Conservation (phyloP, 92 coral and sea anemone genomes). For the Zoanthus gigantus region DNA sequence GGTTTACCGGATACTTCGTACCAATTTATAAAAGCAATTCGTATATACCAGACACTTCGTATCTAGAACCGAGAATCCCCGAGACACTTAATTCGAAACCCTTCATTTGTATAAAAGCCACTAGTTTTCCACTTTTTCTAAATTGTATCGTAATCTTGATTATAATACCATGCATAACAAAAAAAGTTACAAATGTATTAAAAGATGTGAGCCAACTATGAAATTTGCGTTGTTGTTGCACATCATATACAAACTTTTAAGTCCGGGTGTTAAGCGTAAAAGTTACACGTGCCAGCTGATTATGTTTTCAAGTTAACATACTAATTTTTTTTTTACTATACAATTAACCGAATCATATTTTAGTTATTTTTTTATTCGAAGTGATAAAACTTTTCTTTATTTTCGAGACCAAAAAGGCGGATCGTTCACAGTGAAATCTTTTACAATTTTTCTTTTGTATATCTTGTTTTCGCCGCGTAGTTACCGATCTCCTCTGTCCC, state of each 20-base stretch:
- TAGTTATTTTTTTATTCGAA: not conserved
- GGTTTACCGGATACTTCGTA: constrained; percentile 4
- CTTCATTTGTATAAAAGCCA: not conserved
- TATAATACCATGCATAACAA: constrained; percentile 3
- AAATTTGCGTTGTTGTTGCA: constrained; percentile 10
- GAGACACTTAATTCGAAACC: not conserved
- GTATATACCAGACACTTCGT: constrained; percentile 3
- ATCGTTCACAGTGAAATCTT: not conserved
- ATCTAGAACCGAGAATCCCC: not conserved
- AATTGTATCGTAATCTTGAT: not conserved
- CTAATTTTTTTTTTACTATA: not conserved
- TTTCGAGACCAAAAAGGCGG: not conserved
- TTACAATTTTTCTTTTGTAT: not conserved
- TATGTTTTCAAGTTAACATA: not conserved
- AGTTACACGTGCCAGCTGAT: constrained; percentile 9
- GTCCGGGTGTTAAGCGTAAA: not conserved
- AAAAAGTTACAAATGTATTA: not conserved
- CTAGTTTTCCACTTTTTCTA: not conserved
- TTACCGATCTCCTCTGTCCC: no score
- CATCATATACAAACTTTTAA: not conserved
- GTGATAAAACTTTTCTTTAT: not conserved
- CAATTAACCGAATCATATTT: not conserved
- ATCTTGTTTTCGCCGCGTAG: no score
- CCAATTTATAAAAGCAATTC: constrained; percentile 11
- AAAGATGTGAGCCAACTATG: not conserved